Evolutionary conservation across 2,888 invertebrate genomes (phyloP), one percentile per base, ranked within the genome.

Genomic region (Sipha maydis): DNA sequence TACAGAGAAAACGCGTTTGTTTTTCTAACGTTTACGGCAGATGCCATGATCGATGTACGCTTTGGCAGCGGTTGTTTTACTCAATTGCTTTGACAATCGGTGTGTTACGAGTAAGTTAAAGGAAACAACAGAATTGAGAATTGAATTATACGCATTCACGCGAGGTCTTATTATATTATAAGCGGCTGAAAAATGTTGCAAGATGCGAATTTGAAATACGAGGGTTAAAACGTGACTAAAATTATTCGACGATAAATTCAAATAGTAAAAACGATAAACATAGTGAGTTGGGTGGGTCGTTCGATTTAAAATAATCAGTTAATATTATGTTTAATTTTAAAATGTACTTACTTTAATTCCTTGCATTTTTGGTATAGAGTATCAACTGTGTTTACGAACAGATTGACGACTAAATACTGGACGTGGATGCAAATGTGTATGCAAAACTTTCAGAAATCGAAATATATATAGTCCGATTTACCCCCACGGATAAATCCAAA

Each of bases 401-500:
- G 48, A 11, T 48, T 21, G 54, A 83, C 31, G 31, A 19, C 17
- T 19, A 34, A 73, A 48, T 4, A 31, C 67, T 67, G 3, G 67
- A 80, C 61, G 84, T n/a, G 9, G 21, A 25, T 85, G 61, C 25
- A 17, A 31, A 85, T 69, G 77, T 4, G 28, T 54, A 19, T 75
- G 56, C 54, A 41, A 85, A 67, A 67, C 9, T 69, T 48, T 76
- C 41, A 38, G 61, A 41, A 31, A 67, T 48, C 67, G 4, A 25
- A 3, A 67, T 85, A 85, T 85, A 85, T 85, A 85, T 77, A 77
- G 77, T 77, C 31, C 0, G 25, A 28, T 85, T 67, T 77, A 48
- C 67, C 77, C 85, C 85, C 85, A 85, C 85, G 85, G 67, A 31
- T 67, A 56, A 69, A 69, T 69, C 34, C 34, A 34, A 38, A 84